phyloP scores from a whole-genome alignment of 2,888 invertebrate species.

The Netelia virgata region DNA sequence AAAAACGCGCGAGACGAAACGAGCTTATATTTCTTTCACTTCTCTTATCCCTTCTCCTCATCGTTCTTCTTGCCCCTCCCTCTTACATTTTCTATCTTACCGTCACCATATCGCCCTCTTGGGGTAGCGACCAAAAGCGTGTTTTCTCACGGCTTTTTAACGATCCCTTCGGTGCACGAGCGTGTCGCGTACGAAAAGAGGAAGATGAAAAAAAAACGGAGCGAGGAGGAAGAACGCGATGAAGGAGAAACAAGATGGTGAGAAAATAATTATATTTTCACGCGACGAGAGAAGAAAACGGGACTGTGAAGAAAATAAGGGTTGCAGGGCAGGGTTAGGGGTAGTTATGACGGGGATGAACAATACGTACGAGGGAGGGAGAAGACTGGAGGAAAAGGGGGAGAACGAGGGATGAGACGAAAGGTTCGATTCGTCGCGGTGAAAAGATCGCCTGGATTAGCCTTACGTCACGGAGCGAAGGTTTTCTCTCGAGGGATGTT shows the following conservation, averaged over 20 bases:
- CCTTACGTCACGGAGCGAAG: slow-evolving; percentile 68
- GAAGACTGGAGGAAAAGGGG: slow-evolving; percentile 22
- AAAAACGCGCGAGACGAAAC: slow-evolving; percentile 56
- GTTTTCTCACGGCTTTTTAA: slow-evolving; percentile 57
- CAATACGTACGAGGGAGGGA: slow-evolving; percentile 3
- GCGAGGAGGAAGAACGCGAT: not conserved
- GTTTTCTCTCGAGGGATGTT: slow-evolving; percentile 30
- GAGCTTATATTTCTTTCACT: slow-evolving; percentile 59
- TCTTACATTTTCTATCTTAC: slow-evolving; percentile 28
- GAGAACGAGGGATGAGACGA: slow-evolving; percentile 44
- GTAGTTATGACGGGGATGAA: slow-evolving; percentile 7
- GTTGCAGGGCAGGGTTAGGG: not conserved
- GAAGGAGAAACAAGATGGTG: not conserved
- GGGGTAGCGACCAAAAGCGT: slow-evolving; percentile 24
- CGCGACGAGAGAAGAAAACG: slow-evolving; percentile 13
- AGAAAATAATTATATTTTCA: slow-evolving; percentile 55
- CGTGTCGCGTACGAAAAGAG: not conserved
- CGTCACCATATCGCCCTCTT: not conserved
- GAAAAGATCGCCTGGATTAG: slow-evolving; percentile 70
- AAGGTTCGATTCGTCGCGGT: slow-evolving; percentile 58
- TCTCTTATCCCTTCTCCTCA: slow-evolving; percentile 1
- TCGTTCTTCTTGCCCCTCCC: not conserved
- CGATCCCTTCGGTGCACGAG: slow-evolving; percentile 49
- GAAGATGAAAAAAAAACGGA: not conserved
- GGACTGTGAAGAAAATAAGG: not conserved